Base-by-base conservation (phyloP, 2,888 invertebrate genomes). In the Stomorhina lunata region DNA sequence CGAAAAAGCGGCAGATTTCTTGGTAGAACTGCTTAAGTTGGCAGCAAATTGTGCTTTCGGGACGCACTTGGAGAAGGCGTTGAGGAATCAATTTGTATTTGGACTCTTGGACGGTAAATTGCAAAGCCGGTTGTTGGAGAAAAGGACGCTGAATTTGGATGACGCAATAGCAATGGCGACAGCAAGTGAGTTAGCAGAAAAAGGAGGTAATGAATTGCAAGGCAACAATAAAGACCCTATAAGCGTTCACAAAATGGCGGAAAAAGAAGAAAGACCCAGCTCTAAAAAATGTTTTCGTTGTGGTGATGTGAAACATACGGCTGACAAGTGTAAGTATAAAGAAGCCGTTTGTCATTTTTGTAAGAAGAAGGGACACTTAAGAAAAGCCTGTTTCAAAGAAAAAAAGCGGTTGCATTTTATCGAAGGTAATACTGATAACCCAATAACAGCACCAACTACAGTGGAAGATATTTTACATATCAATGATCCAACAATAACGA, bases 241-340 rank as follows among this genome's bases (percentile, higher is more conserved):
- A n/a, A 15, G 20, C 5, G 53, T 27, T 20, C 25, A 65, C 12
- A 65, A 48, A 45, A 48, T 53, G 50, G 25, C 50, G 50, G 27
- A 10, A 27, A 53, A 53, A 27, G 4, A 53, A n/a, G n/a, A 27
- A 25, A 53, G 7, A n/a, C 3, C n/a, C 2, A 53, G n/a, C 27
- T 4, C n/a, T 5, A 78, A 55, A 65, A 78, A 79, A 50, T 75
- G 59, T 75, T 82, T 57, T 65, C 69, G 69, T 17, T 83, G 82
- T 76, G 66, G 82, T 25, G 32, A 65, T 20, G 25, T 37, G 32
- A 59, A 53, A 27, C 79, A 79, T 48, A 45, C 10, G 32, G 69
- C 63, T 40, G 53, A 69, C 4, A 37, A 55, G 29, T 69, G 69
- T 17, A 55, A 69, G 7, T 55, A 32, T 10, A 71, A 69, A 50